Evolutionary conservation across 2,888 invertebrate genomes (phyloP).

Genomic region (Ichneumoninae sp.): DNA sequence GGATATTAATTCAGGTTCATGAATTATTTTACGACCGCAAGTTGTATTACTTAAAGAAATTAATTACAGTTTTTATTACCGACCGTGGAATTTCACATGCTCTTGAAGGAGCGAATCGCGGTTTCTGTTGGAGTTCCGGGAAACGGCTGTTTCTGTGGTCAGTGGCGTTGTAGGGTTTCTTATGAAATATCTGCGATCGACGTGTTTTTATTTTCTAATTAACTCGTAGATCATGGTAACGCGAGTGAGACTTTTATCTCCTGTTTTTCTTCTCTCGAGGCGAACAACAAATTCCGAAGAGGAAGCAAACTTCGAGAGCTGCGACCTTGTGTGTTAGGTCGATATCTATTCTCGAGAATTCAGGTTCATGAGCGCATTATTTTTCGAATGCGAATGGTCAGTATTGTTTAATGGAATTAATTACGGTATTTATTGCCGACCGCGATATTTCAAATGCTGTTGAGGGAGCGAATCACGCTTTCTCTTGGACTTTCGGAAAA

Average conservation of each 20-base stretch:
- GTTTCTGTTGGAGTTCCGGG: neutral
- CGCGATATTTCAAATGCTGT: neutral
- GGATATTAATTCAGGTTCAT: neutral
- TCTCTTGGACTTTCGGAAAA: neutral
- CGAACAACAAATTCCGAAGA: neutral
- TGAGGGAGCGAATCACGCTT: neutral
- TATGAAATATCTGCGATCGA: neutral
- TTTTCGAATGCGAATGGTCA: no score
- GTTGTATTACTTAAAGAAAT: neutral
- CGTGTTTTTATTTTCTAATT: neutral
- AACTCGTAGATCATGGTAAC: neutral
- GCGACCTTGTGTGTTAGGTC: conserved; percentile 12
- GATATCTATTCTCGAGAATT: neutral
- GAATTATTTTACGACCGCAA: neutral
- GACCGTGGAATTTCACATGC: neutral
- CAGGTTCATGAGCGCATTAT: no score
- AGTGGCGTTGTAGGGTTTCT: neutral
- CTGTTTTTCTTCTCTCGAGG: conserved; percentile 7
- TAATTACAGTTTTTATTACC: no score
- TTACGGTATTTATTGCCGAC: no score
- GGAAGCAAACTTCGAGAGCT: conserved; percentile 10
- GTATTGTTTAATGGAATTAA: no score
- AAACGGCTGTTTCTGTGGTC: neutral
- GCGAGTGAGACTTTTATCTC: conserved; percentile 2
- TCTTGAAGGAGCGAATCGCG: neutral